Conservation (phyloP, 2,888 invertebrate genomes). For the Parapristionchus giblindavisi region DNA sequence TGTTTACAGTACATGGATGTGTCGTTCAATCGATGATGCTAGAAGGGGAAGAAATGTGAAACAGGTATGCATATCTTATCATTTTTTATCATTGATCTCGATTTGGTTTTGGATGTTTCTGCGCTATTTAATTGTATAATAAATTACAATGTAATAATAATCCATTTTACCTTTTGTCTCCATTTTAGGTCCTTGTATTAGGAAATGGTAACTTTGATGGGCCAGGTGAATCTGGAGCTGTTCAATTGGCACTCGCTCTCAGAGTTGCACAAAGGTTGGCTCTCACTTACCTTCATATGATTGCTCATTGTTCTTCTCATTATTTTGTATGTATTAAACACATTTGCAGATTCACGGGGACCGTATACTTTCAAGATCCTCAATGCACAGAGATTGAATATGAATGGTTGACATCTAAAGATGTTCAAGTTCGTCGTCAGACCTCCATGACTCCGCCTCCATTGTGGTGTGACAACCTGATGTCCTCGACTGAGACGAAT, state of each 20-base stretch:
- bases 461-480: neutral
- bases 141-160: neutral
- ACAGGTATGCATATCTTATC: too few species aligned
- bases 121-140: neutral
- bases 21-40: neutral
- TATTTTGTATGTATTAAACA: neutral
- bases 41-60: neutral
- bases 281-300: too few species aligned
- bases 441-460: neutral
- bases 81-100: too few species aligned
- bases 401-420: conserved; percentile 41
- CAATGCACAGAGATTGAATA: conserved; percentile 40
- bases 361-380: conserved; percentile 43
- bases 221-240: conserved; percentile 45
- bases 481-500: neutral
- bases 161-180: neutral
- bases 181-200: conserved; percentile 42
- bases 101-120: neutral
- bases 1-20: too few species aligned
- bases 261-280: conserved; percentile 40
- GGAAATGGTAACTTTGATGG: conserved; percentile 59
- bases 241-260: conserved; percentile 50
- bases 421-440: conserved; percentile 38
- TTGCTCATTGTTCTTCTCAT: too few species aligned
- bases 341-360: conserved; percentile 4